A percentile compares a stretch with the other conserved stretches of the same genome.
phyloP scores from a whole-genome alignment of 2,888 invertebrate species.

The Amphipyra tragopoginis region DNA sequence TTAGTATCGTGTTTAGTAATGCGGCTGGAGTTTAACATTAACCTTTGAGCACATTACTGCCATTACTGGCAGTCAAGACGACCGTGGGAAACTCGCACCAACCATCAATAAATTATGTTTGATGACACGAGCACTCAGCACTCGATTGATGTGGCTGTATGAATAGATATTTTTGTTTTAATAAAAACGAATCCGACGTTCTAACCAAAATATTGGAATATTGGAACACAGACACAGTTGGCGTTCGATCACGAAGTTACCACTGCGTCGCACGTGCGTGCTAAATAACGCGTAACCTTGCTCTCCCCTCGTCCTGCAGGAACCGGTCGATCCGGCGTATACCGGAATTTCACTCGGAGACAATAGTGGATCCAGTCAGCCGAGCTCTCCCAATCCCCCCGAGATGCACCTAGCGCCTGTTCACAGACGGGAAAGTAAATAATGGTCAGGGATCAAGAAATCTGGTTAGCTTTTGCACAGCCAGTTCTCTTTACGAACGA shows the following conservation, averaged over 20 bases:
- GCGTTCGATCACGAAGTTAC: conserved; percentile 38
- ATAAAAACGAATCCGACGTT: conserved; percentile 2
- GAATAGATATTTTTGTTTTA: conserved; percentile 15
- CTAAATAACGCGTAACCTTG: conserved; percentile 82
- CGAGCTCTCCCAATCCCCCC: conserved; percentile 60
- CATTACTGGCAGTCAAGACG: conserved; percentile 36
- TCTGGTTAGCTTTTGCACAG: conserved; percentile 55
- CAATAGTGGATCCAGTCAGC: conserved; percentile 66
- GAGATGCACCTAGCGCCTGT: conserved; percentile 46
- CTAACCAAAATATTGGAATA: conserved; percentile 20
- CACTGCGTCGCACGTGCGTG: conserved; percentile 73
- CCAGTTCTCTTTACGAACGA: conserved; percentile 50
- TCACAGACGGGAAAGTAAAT: conserved; percentile 61
- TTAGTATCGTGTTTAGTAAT: conserved; percentile 20
- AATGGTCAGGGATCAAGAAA: conserved; percentile 58
- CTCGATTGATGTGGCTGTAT: conserved; percentile 16
- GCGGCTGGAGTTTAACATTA: conserved; percentile 28
- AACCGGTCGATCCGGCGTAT: conserved; percentile 78
- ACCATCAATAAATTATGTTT: conserved; percentile 45
- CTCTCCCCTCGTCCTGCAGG: conserved; percentile 82
- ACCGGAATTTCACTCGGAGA: conserved; percentile 74
- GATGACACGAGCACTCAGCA: conserved; percentile 37
- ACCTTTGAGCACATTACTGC: conserved; percentile 18
- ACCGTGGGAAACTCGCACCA: conserved; percentile 54
- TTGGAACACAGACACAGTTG: too few species aligned